Base-by-base conservation (phyloP, 64 coral and sea anemone genomes). In the Astreopora myriophthalma region DNA sequence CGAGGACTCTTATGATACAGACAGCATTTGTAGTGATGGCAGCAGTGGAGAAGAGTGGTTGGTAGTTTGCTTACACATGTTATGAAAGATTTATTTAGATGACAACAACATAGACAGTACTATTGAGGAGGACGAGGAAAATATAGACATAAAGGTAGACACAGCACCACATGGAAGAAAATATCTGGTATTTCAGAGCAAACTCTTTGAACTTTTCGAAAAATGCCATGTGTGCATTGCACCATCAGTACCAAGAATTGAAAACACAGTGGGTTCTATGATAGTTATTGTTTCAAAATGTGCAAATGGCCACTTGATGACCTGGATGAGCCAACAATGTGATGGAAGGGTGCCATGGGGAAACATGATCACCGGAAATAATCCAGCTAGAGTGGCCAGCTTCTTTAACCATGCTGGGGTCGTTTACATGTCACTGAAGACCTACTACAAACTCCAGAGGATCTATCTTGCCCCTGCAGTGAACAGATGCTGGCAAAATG, bases 111-210 rank as follows among this genome's bases (percentile, higher is more conserved):
- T 32, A 49, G 67, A 87, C 25, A 55, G 39, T 73, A 22, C 5
- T 73, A 30, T 9, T 10, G 67, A 87, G 24, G 68, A 87, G 38
- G 85, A 87, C 3, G 68, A 87, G 16, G 69, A 73, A 87, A 73
- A n/a, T 72, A 66, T 5, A 5, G 68, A 87, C 44, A 49, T 29
- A 20, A 34, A 57, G 26, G 68, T 52, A 73, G 67, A 24, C 36
- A 69, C 84, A 46, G 34, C 84, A 30, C 84, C 84, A 71, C 17
- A 25, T 70, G 84, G 84, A 46, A 71, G 46, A 26, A 88, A 88
- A 74, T 73, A 17, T 88, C 38, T 88, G 69, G 69, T 88, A 74
- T 88, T 88, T 37, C 44, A 88, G 27, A 88, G 85, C 69, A 88
- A 74, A 20, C 11, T 88, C 69, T 88, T 88, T 3, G 85, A 88